Base-by-base conservation (phyloP, 2,113 vertebrate species). In the Rostratula benghalensis region DNA sequence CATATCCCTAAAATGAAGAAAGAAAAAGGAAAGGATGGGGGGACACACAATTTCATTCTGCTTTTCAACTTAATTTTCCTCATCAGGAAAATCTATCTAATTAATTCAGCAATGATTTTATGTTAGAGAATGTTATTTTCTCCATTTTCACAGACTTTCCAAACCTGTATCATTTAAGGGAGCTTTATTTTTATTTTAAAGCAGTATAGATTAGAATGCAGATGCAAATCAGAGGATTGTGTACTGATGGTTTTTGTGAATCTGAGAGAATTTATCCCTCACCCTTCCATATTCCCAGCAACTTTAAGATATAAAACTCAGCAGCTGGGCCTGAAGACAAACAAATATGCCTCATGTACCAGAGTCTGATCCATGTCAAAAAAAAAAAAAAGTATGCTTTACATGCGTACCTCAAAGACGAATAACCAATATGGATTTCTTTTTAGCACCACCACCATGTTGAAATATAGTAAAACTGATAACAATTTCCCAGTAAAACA, bases 241-340 rank as follows among this genome's bases (percentile, higher is more conserved):
- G 45, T 57, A 77, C 2, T 71, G 79, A 48, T 82, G 71, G 94
- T 75, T 78, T 87, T 43, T 61, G 50, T 73, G 68, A 5, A 27
- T 67, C 88, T 43, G 39, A 86, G 25, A 61, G 71, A 90, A 89
- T 80, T 77, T 50, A 93, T 51, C 75, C 70, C 46, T 74, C 35
- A 54, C 13, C 33, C 64, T 94, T 92, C 63, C 83, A 46, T 30
- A 79, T 39, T 90, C 25, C 60, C 45, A 89, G 59, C 13, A 90
- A 95, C 90, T 94, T 89, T 28, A 95, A 43, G 71, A 93, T 20
- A 7, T 19, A 94, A 89, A 87, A 71, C 50, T 87, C 92, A 94
- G 88, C 33, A 88, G 41, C 70, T 71, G 81, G 74, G 86, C 89
- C 93, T 87, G 65, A 82, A 95, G 78, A 54, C 69, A 83, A 93